Conservation (phyloP, 37 sponge, comb jelly and placozoan genomes). For the Chondrilla cf. caribensis region DNA sequence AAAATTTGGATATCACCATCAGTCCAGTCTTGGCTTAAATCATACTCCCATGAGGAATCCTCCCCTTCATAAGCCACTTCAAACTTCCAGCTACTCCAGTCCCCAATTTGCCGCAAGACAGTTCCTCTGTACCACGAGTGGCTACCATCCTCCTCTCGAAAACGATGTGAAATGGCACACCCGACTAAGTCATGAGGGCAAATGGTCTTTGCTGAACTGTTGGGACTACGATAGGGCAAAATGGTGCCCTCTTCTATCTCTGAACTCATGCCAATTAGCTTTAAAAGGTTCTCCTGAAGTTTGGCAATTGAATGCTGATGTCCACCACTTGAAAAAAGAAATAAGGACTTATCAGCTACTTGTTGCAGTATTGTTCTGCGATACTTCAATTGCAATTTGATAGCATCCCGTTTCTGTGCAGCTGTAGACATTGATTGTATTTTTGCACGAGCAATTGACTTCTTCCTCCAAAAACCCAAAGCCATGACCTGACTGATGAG, state of each 20-base stretch:
- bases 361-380: background rate
- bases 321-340: background rate
- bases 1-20: background rate
- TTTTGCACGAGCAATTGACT: background rate
- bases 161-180: too few relatives aligned
- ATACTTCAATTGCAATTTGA: background rate
- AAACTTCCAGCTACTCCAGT: background rate
- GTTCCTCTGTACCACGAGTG: background rate
- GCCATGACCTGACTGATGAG: background rate
- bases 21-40: background rate
- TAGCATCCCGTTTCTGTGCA: background rate
- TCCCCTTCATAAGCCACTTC: background rate
- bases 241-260: too few relatives aligned
- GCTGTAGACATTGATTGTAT: background rate
- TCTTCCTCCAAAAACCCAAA: background rate
- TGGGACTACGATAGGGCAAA: too few relatives aligned
- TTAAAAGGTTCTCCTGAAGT: background rate
- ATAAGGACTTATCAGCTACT: background rate
- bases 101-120: background rate
- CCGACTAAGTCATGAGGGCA: too few relatives aligned
- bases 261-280: background rate
- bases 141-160: background rate
- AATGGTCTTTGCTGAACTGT: too few relatives aligned
- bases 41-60: background rate
- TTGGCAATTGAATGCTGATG: background rate